Percentiles rank a stretch among this genome's conserved stretches.
Conservation (phyloP, 2,797 vertebrate genomes). For the Heliangelus exortis region DNA sequence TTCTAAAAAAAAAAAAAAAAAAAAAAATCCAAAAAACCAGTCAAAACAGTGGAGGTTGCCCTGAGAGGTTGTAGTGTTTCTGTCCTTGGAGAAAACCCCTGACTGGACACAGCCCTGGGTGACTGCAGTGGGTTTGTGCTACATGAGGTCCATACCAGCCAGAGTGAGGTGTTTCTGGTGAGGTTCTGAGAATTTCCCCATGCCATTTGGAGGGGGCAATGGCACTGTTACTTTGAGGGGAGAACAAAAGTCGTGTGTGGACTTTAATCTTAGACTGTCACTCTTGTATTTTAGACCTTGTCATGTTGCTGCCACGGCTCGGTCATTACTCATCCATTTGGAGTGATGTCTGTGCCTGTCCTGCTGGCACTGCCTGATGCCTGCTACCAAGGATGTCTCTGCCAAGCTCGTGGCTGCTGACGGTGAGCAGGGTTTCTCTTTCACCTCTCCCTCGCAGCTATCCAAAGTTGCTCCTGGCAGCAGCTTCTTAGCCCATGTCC, state of each 20-base stretch:
- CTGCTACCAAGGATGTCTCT: background rate
- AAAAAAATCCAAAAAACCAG: background rate
- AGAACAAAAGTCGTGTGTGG: background rate
- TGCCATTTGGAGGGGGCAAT: rapidly evolving
- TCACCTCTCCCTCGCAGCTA: background rate
- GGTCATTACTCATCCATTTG: background rate
- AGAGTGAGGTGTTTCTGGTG: rapidly evolving
- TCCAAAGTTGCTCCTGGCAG: background rate
- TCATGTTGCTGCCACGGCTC: background rate
- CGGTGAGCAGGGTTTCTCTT: background rate
- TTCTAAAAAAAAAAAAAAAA: background rate
- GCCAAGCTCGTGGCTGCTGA: rapidly evolving
- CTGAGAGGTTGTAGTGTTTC: background rate
- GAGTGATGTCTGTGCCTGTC: rapidly evolving
- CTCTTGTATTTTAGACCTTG: background rate
- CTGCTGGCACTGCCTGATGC: background rate
- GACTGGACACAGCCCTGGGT: rapidly evolving
- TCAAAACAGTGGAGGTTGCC: background rate
- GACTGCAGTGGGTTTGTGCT: background rate
- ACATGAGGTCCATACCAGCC: rapidly evolving
- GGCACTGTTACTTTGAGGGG: background rate
- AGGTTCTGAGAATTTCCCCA: background rate
- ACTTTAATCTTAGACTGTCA: background rate
- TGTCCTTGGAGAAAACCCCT: background rate
- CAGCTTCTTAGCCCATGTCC: background rate